Percentiles rank a stretch among this genome's conserved stretches.
phyloP scores from a whole-genome alignment of 1,140 invertebrate species.

The Apis dorsata region DNA sequence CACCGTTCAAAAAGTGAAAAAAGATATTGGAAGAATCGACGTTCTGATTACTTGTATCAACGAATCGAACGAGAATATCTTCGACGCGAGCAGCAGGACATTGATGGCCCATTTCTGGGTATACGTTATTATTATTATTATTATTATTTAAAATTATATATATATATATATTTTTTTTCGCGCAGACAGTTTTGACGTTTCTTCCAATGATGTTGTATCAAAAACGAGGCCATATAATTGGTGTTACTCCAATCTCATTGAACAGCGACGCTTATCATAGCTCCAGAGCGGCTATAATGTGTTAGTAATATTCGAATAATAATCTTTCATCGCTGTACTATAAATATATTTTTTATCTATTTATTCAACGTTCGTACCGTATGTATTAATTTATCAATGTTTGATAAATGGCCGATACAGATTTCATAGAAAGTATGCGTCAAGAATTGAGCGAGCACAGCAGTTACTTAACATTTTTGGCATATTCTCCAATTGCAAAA shows the following conservation, averaged over 20 bases:
- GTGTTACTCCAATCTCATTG: slow-evolving; percentile 72
- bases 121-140: slow-evolving; percentile 26
- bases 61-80: slow-evolving; percentile 61
- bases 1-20: slow-evolving; percentile 68
- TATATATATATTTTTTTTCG: background rate
- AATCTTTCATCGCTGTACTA: background rate
- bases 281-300: slow-evolving; percentile 72
- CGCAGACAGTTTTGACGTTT: slow-evolving; percentile 75
- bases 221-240: slow-evolving; percentile 68
- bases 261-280: slow-evolving; percentile 70
- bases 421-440: slow-evolving; percentile 73
- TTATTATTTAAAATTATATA: background rate
- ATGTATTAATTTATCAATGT: background rate
- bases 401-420: slow-evolving; percentile 51
- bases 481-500: slow-evolving; percentile 69
- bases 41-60: slow-evolving; percentile 75
- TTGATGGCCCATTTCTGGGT: slow-evolving; percentile 79
- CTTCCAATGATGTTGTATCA: slow-evolving; percentile 72
- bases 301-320: slow-evolving; percentile 55
- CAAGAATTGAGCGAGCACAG: slow-evolving; percentile 64
- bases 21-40: slow-evolving; percentile 74
- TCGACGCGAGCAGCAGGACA: slow-evolving; percentile 69
- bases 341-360: no score
- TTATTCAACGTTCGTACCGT: background rate
- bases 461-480: slow-evolving; percentile 70